These are phyloP conservation scores for Silurus aristotelis DNA, from an alignment of 2,797 vertebrate genomes.

Conservation along the genomic window DNA sequence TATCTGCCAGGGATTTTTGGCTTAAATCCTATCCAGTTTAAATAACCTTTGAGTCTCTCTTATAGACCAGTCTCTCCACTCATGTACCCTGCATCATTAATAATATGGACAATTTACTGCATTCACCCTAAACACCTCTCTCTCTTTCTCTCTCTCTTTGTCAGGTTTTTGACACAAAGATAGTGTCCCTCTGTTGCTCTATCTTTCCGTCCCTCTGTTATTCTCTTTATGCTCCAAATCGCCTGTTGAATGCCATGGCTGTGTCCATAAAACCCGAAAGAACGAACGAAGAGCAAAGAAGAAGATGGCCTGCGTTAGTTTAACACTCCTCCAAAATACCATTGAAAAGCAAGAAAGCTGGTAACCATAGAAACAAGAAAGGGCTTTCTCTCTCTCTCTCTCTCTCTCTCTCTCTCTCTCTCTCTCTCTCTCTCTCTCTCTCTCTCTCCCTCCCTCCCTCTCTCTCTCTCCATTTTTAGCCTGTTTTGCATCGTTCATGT, in stretches of 20 bases:
- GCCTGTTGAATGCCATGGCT: slow-evolving; percentile 7
- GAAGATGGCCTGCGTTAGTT: slow-evolving; percentile 14
- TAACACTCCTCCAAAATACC: slow-evolving; percentile 26
- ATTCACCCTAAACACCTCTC: not conserved
- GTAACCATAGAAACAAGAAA: slow-evolving; percentile 57
- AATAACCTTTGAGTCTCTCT: not conserved
- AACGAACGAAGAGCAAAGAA: slow-evolving; percentile 20
- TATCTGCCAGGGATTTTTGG: too few species aligned
- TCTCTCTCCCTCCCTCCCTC: not conserved
- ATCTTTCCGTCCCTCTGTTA: not conserved
- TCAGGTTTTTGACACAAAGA: too few species aligned
- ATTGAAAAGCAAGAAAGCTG: slow-evolving; percentile 41
- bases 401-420: not conserved
- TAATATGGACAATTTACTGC: not conserved
- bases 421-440: not conserved
- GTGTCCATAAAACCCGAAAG: slow-evolving; percentile 18
- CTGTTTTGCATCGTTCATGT: slow-evolving; percentile 46
- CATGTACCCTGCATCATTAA: not conserved
- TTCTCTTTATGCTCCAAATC: not conserved
- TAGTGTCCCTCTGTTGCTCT: not conserved
- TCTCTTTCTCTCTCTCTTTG: not conserved
- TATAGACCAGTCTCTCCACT: not conserved
- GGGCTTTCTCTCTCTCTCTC: slow-evolving; percentile 9
- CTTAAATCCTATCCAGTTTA: not conserved
- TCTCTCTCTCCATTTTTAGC: slow-evolving; percentile 25